These are phyloP conservation scores for Hypolimnas misippus DNA, from an alignment of 2,888 invertebrate species.

Conservation along the genomic window DNA sequence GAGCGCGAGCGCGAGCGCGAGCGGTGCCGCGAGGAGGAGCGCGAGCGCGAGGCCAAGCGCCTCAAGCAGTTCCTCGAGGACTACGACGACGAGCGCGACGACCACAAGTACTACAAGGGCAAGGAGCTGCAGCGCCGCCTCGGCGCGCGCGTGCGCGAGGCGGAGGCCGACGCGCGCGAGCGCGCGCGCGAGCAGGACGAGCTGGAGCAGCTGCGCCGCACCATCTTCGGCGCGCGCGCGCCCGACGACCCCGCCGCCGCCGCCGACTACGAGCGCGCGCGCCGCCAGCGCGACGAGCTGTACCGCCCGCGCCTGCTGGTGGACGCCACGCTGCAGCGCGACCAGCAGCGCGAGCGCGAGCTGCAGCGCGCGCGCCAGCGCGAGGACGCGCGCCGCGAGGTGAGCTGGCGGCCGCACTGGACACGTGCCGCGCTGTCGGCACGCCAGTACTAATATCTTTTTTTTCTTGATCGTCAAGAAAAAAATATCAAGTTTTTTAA, in stretches of 20 bases:
- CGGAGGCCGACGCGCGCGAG: slow-evolving; percentile 95
- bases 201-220: slow-evolving; percentile 88
- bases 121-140: slow-evolving; percentile 95
- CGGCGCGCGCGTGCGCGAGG: slow-evolving; percentile 96
- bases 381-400: slow-evolving; percentile 47
- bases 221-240: slow-evolving; percentile 81
- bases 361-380: slow-evolving; percentile 79
- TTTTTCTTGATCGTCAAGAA: too few relatives aligned
- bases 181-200: slow-evolving; percentile 94
- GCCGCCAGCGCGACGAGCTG: slow-evolving; percentile 90
- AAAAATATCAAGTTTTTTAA: too few relatives aligned
- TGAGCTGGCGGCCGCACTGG: too few relatives aligned
- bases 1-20: slow-evolving; percentile 92
- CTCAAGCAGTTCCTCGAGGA: slow-evolving; percentile 99
- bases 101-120: slow-evolving; percentile 97
- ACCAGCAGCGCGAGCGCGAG: slow-evolving; percentile 85
- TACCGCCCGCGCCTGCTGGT: slow-evolving; percentile 93
- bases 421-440: too few relatives aligned
- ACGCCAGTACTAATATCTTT: too few relatives aligned
- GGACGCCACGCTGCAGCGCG: slow-evolving; percentile 86
- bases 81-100: slow-evolving; percentile 99
- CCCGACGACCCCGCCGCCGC: slow-evolving; percentile 69
- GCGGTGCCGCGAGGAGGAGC: slow-evolving; percentile 91
- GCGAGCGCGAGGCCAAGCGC: slow-evolving; percentile 95
- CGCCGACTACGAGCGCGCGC: slow-evolving; percentile 51